phyloP scores from a whole-genome alignment of 2,797 vertebrate genomes.

The Rhinella marina region DNA sequence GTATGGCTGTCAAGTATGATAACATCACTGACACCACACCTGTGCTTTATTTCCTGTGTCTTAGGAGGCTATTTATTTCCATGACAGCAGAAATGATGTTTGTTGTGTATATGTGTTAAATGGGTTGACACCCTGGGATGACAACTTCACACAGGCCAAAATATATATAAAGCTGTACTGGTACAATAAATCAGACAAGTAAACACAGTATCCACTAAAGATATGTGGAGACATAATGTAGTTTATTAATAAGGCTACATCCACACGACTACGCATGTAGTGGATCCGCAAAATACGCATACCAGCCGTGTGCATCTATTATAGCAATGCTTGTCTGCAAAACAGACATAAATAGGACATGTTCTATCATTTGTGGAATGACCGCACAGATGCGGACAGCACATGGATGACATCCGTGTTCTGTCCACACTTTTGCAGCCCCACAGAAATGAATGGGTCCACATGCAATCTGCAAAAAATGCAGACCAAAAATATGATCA shows the following conservation, averaged over 20 bases:
- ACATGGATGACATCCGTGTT: too few species aligned
- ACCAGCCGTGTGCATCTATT: too few species aligned
- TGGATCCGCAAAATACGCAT: too few species aligned
- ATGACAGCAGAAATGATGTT: conserved; percentile 7
- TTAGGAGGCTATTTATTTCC: conserved; percentile 11
- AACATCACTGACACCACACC: background rate
- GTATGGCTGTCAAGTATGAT: background rate
- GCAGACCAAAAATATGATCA: too few species aligned
- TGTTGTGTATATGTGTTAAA: conserved; percentile 21
- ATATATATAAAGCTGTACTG: background rate
- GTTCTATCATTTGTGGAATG: too few species aligned
- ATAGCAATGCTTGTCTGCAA: too few species aligned
- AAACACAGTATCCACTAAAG: background rate
- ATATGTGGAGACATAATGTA: background rate
- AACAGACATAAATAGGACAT: too few species aligned
- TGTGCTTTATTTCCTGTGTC: background rate
- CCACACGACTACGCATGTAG: too few species aligned
- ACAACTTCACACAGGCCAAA: background rate
- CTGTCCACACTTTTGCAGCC: too few species aligned
- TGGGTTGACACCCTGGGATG: conserved; percentile 5
- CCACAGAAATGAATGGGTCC: too few species aligned
- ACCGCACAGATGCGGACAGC: too few species aligned
- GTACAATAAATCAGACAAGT: background rate
- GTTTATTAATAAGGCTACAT: background rate
- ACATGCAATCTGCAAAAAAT: too few species aligned